Evolutionary conservation across 2,797 vertebrate species (phyloP).

Genomic region (Anguilla marmorata): DNA sequence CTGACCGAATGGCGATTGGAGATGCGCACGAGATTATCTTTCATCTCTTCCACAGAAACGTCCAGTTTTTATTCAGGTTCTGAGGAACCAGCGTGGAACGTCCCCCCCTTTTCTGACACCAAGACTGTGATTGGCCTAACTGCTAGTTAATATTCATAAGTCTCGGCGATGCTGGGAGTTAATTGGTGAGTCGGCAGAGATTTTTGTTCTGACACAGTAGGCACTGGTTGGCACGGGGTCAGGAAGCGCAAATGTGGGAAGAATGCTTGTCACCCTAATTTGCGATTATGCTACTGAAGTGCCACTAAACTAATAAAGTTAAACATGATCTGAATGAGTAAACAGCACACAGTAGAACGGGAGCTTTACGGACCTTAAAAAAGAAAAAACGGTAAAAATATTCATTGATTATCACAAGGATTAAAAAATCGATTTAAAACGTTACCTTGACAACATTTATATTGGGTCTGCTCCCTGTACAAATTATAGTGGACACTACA

Average conservation of each 20-base stretch:
- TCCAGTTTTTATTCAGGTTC: slow-evolving; percentile 43
- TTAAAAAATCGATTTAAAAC: background rate
- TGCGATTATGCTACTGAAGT: background rate
- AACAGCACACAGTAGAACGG: background rate
- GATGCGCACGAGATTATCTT: slow-evolving; percentile 33
- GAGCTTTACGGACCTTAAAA: background rate
- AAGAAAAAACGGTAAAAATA: background rate
- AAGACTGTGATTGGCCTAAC: slow-evolving; percentile 56
- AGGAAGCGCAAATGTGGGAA: background rate
- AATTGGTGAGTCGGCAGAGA: slow-evolving; percentile 51
- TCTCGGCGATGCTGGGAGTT: slow-evolving; percentile 47
- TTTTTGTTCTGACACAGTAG: background rate
- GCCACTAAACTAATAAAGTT: slow-evolving; percentile 16
- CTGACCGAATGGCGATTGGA: slow-evolving; percentile 16
- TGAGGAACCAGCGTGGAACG: slow-evolving; percentile 25
- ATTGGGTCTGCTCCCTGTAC: background rate
- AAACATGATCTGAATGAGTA: background rate
- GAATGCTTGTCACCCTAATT: background rate
- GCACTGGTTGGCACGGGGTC: background rate
- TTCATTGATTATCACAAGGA: background rate
- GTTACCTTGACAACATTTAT: background rate
- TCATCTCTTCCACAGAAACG: slow-evolving; percentile 34
- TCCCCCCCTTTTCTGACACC: slow-evolving; percentile 27
- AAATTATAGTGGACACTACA: too few species aligned
- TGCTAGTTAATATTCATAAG: slow-evolving; percentile 50